These are phyloP conservation scores for Mustela nigripes DNA, from an alignment of 2,113 vertebrate genomes.

Conservation along the genomic window DNA sequence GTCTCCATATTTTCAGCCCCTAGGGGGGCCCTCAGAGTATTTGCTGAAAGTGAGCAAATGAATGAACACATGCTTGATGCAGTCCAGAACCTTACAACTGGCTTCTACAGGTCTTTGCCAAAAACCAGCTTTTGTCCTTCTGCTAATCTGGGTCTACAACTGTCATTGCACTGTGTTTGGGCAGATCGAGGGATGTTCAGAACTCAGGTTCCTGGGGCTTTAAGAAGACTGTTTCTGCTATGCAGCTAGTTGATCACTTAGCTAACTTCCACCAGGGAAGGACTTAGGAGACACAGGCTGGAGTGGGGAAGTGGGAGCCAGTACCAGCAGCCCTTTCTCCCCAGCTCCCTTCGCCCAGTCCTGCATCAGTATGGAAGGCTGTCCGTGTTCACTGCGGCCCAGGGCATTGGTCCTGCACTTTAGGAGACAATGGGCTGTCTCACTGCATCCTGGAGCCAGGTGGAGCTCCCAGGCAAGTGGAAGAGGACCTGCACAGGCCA, in stretches of 20 bases:
- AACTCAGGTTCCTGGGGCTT: background rate
- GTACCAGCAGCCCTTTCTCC: background rate
- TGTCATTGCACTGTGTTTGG: background rate
- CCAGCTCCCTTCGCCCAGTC: background rate
- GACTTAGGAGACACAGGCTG: background rate
- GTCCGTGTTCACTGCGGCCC: background rate
- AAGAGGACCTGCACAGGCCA: background rate
- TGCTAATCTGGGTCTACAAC: background rate
- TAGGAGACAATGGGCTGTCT: background rate
- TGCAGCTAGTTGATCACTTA: background rate
- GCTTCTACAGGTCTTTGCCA: background rate
- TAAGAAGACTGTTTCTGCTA: background rate
- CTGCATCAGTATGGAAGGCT: background rate
- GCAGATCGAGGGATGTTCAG: background rate
- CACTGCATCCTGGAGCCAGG: background rate
- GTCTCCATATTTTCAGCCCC: background rate
- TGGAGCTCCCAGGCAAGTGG: background rate
- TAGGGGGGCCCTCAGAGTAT: background rate
- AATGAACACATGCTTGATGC: background rate
- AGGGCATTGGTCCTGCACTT: background rate
- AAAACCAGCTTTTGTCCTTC: background rate
- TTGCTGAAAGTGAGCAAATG: background rate
- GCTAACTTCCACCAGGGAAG: constrained; percentile 11
- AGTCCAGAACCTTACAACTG: background rate
- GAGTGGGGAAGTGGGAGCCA: background rate